Evolutionary conservation across 2,888 invertebrate genomes (phyloP), one percentile per base, ranked within the genome.

Genomic region (Drosophila anomelani): DNA sequence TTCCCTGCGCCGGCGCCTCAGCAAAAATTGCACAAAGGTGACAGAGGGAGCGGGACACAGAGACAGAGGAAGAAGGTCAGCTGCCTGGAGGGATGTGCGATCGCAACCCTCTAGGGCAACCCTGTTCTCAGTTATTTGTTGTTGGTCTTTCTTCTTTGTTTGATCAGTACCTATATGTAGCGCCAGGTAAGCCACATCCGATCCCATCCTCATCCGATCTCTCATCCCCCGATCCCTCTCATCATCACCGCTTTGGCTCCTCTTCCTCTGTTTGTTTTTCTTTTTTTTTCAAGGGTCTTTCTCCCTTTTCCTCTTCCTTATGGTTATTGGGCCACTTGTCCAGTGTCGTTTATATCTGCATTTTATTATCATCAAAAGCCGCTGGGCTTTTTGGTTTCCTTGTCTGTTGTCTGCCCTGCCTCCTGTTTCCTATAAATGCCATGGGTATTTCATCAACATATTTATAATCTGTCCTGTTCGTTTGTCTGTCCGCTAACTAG

Each of bases 181-280:
- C 84, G 84, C 84, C 86, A 84, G 86, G 84, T 84, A 84, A 86
- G 73, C 87, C 83, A 68, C 82, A 81, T 77, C 70, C 75, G 2
- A 23, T 23, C 23, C 23, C 57, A 54, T 43, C 5, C 36, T 34
- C 38, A 57, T 58, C 74, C 54, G 62, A 56, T 53, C 67, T 53
- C 67, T 60, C 60, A 60, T 69, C 49, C 61, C 34, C 36, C 15
- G 44, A 59, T 68, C 47, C 36, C 46, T 47, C 51, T 20, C 29
- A 54, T 41, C 47, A 12, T 29, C 60, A 39, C 34, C 44, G 20
- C 17, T 17, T 34, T 46, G 39, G 58, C 58, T 32, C 51, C 61
- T 61, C 49, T 57, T 58, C 64, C 43, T 29, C 39, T 49, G 64
- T 56, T 59, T 56, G 57, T 59, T 75, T 49, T 13, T 38, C 6